Percentiles rank a stretch among this genome's conserved stretches.
Evolutionary conservation across 2,797 vertebrate species (phyloP).

Genomic region (Moxostoma hubbsi): DNA sequence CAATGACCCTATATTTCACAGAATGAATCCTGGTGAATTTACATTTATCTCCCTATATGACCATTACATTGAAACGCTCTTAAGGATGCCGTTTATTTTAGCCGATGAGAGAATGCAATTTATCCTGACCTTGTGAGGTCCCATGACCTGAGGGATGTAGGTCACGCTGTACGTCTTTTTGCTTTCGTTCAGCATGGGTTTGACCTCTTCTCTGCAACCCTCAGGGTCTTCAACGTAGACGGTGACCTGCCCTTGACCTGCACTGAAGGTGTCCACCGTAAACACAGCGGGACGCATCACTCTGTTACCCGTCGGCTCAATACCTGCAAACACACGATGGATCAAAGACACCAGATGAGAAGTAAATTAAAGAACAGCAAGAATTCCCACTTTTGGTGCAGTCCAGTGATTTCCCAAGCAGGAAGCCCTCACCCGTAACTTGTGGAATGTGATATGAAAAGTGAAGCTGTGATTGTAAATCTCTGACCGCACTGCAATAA

Average conservation of each 20-base stretch:
- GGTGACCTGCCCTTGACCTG: conserved; percentile 91
- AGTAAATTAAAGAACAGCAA: background rate
- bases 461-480: too few species aligned
- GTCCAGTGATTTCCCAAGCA: too few species aligned
- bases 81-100: too few species aligned
- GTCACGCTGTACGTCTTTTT: conserved; percentile 93
- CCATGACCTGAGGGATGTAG: conserved; percentile 90
- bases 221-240: conserved; percentile 93
- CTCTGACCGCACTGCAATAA: too few species aligned
- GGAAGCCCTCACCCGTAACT: too few species aligned
- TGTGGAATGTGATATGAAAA: too few species aligned
- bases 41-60: too few species aligned
- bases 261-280: conserved; percentile 95
- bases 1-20: background rate
- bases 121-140: conserved; percentile 87
- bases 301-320: conserved; percentile 92
- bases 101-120: too few species aligned
- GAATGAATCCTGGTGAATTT: background rate
- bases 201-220: conserved; percentile 90
- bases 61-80: too few species aligned
- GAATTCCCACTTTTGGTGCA: too few species aligned
- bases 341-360: background rate
- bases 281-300: conserved; percentile 91
- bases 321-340: conserved; percentile 72
- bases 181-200: conserved; percentile 84